Conservation (phyloP, 2,888 invertebrate species). For the Tiphia femorata region DNA sequence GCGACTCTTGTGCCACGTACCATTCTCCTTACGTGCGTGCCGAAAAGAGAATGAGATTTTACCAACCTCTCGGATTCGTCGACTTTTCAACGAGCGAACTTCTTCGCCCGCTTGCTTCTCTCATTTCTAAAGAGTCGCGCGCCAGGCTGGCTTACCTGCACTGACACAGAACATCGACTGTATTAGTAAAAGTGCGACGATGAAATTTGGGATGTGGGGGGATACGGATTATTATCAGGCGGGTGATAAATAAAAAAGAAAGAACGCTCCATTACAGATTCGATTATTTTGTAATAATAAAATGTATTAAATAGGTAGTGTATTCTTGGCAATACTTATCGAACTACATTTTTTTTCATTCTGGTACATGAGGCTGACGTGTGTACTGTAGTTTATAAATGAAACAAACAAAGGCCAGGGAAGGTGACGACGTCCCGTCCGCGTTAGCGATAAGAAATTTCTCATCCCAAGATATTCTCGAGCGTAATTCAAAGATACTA, state of each 20-base stretch:
- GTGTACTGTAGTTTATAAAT: slow-evolving; percentile 29
- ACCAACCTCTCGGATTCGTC: too few relatives aligned
- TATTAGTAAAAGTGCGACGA: too few relatives aligned
- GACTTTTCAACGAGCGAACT: too few relatives aligned
- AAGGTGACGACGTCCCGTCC: slow-evolving; percentile 13
- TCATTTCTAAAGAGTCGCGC: too few relatives aligned
- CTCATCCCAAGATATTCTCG: too few relatives aligned
- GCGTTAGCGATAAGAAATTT: slow-evolving; percentile 2
- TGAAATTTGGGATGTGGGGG: neutral
- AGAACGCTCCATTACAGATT: slow-evolving; percentile 10
- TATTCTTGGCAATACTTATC: slow-evolving; percentile 65
- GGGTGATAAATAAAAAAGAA: slow-evolving; percentile 13
- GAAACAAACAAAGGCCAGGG: slow-evolving; percentile 20
- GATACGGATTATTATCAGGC: neutral
- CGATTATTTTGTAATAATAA: slow-evolving; percentile 64
- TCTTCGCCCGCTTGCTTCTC: too few relatives aligned
- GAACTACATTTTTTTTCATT: slow-evolving; percentile 58
- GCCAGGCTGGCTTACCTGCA: too few relatives aligned
- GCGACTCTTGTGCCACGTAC: too few relatives aligned
- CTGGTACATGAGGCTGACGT: slow-evolving; percentile 61
- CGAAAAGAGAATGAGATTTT: too few relatives aligned
- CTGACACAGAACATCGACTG: too few relatives aligned
- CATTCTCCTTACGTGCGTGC: too few relatives aligned
- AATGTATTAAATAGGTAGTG: slow-evolving; percentile 67
- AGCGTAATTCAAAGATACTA: too few relatives aligned